Conservation (phyloP, 2,113 vertebrate species). For the Menidia beryllina region DNA sequence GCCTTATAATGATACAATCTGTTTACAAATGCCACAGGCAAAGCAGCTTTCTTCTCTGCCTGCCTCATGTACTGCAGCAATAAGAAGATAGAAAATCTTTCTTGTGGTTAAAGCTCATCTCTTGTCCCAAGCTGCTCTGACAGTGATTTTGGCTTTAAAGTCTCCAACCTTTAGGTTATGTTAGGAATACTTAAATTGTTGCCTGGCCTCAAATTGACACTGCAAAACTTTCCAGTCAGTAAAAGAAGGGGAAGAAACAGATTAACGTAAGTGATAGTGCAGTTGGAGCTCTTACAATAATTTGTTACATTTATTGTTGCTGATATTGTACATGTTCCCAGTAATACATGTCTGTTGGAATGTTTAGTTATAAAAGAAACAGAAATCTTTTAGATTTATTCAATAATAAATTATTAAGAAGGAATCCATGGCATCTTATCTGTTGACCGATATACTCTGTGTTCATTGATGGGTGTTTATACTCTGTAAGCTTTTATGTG, state of each 20-base stretch:
- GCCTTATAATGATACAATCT: background rate
- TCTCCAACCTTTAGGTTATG: constrained; percentile 18
- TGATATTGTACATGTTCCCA: background rate
- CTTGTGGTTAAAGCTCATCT: constrained; percentile 14
- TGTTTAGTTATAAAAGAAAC: too few relatives aligned
- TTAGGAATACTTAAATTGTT: constrained; percentile 23
- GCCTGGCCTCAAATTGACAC: constrained; percentile 14
- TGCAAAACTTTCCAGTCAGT: constrained; percentile 8
- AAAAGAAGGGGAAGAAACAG: too few relatives aligned
- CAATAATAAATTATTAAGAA: background rate
- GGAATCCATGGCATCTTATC: background rate
- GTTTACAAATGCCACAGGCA: constrained; percentile 4
- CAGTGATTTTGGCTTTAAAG: constrained; percentile 1
- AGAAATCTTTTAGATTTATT: background rate
- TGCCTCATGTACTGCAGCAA: constrained; percentile 12
- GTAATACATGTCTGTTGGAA: background rate
- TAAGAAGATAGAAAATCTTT: constrained; percentile 6
- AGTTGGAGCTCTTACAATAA: background rate
- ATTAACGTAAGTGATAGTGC: too few relatives aligned
- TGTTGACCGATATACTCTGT: too few relatives aligned
- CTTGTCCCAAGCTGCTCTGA: background rate
- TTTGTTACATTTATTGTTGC: background rate
- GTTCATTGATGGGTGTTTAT: too few relatives aligned
- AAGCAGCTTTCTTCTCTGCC: background rate
- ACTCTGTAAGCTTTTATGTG: too few relatives aligned